A percentile compares a stretch with the other conserved stretches of the same genome.
These are phyloP conservation scores for Noctua janthina DNA, from an alignment of 2,888 invertebrate species.

Conservation along the genomic window DNA sequence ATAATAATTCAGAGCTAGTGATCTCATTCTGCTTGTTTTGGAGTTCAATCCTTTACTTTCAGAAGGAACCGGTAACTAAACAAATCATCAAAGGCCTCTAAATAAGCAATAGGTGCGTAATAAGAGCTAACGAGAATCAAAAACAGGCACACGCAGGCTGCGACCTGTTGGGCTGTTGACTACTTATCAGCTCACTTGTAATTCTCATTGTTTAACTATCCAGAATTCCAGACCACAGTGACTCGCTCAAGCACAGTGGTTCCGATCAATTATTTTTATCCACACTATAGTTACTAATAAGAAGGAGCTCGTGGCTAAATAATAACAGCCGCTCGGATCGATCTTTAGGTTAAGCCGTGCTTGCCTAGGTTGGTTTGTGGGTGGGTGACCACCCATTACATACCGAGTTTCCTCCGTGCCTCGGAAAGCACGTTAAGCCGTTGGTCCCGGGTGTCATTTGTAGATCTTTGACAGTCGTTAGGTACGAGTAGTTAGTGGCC, in stretches of 20 bases:
- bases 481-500: too few relatives aligned
- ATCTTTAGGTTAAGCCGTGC: too few relatives aligned
- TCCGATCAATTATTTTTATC: constrained; percentile 14
- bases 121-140: constrained; percentile 1
- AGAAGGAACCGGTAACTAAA: neutral
- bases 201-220: neutral
- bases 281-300: neutral
- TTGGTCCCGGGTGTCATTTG: too few relatives aligned
- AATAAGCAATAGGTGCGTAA: constrained; percentile 17
- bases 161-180: constrained; percentile 16
- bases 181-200: constrained; percentile 4
- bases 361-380: too few relatives aligned
- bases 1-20: neutral
- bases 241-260: constrained; percentile 5
- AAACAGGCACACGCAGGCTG: constrained; percentile 4
- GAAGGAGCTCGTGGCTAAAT: too few relatives aligned
- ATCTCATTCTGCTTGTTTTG: neutral
- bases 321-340: too few relatives aligned
- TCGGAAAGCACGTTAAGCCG: too few relatives aligned
- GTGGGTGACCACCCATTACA: too few relatives aligned
- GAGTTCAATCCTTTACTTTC: neutral
- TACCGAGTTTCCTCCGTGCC: too few relatives aligned
- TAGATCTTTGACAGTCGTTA: too few relatives aligned
- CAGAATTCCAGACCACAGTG: constrained; percentile 16
- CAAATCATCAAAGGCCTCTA: neutral